These are phyloP conservation scores for Calyptommatus sinebrachiatus DNA, from an alignment of 2,113 vertebrate species.

Conservation along the genomic window DNA sequence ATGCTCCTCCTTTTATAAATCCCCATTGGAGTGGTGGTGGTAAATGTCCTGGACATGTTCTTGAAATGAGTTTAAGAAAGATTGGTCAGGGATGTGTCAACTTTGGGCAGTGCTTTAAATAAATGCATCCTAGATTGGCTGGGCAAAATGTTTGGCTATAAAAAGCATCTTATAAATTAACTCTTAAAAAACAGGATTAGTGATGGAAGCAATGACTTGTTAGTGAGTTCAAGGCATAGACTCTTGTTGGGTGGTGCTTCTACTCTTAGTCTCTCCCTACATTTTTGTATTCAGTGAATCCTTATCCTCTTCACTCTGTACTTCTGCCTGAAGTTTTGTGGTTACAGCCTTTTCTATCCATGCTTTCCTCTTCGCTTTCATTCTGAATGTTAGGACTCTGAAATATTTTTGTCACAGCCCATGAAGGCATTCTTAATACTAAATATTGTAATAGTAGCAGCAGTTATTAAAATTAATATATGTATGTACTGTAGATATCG, in stretches of 20 bases:
- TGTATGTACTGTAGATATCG: background rate
- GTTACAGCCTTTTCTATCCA: background rate
- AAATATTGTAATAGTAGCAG: background rate
- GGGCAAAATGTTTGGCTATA: background rate
- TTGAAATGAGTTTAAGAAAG: too few species aligned
- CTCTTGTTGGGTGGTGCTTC: background rate
- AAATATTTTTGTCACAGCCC: background rate
- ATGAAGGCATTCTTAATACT: background rate
- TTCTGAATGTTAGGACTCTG: background rate
- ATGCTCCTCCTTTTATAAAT: too few species aligned
- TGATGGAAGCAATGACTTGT: background rate
- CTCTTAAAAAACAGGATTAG: background rate
- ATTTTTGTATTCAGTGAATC: background rate
- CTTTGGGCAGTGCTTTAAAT: too few species aligned
- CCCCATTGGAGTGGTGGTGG: too few species aligned
- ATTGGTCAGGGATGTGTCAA: too few species aligned
- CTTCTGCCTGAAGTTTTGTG: slow-evolving; percentile 1
- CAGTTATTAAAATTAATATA: background rate
- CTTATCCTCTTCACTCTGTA: background rate
- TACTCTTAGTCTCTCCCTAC: background rate
- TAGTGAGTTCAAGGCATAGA: background rate
- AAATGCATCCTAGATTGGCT: background rate
- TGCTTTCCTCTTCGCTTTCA: background rate
- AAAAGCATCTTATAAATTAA: background rate
- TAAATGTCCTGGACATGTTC: too few species aligned